A percentile compares a stretch with the other conserved stretches of the same genome.
These are phyloP conservation scores for Pristionchus arcanus DNA, from an alignment of 2,888 invertebrate species.

Conservation along the genomic window DNA sequence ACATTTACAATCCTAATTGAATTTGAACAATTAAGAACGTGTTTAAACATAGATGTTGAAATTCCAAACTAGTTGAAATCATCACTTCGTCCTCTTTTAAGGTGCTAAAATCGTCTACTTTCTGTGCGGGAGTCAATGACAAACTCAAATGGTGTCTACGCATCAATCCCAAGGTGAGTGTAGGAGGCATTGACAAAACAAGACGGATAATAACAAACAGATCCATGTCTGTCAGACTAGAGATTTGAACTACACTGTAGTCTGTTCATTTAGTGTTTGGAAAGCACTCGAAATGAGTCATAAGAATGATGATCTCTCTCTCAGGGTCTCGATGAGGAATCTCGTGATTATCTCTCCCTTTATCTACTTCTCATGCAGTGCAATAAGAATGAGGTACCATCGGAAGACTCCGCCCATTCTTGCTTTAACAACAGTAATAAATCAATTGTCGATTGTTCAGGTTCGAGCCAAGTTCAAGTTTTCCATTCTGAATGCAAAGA, in stretches of 20 bases:
- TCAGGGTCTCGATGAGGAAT: conserved; percentile 92
- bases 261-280: no score
- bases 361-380: conserved; percentile 99
- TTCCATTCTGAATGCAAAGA: conserved; percentile 99
- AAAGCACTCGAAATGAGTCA: no score
- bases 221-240: no score
- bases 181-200: neutral
- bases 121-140: conserved; percentile 99
- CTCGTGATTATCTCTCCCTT: conserved; percentile 99
- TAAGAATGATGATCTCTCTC: neutral
- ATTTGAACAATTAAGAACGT: no score
- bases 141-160: conserved; percentile 99
- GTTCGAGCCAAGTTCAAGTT: conserved; percentile 98
- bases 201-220: neutral
- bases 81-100: neutral
- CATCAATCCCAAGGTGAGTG: conserved; percentile 94
- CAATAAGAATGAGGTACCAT: conserved; percentile 96
- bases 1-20: no score
- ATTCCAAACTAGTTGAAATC: no score
- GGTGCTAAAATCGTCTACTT: conserved; percentile 97
- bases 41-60: no score
- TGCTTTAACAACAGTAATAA: neutral
- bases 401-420: neutral
- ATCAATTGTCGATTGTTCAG: conserved; percentile 3
- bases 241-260: no score